Evolutionary conservation across 2,113 vertebrate species (phyloP).

Genomic region (Balaeniceps rex): DNA sequence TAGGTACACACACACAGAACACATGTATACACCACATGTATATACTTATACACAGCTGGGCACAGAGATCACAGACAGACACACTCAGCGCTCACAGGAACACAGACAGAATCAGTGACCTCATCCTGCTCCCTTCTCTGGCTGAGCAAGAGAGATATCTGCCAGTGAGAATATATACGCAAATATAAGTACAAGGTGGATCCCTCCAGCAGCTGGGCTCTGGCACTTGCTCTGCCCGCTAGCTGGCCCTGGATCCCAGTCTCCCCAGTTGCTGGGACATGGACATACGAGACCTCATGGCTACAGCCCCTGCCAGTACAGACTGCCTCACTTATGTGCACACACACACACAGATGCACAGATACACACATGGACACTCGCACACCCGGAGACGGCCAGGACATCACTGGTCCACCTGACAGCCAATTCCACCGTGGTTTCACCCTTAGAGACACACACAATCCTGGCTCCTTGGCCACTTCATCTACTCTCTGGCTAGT

Average conservation of each 20-base stretch:
- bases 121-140: neutral
- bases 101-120: no score
- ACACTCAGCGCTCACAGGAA: neutral
- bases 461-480: neutral
- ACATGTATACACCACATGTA: no score
- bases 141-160: neutral
- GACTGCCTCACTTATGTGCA: accelerated
- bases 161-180: neutral
- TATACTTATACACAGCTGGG: neutral
- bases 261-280: neutral
- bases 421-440: neutral
- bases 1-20: neutral
- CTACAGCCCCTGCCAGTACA: neutral
- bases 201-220: neutral
- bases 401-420: neutral
- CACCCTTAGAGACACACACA: neutral
- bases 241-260: neutral
- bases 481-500: neutral
- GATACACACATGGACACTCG: neutral
- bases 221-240: neutral
- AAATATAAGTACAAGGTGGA: neutral
- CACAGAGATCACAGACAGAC: neutral
- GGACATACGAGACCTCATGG: neutral
- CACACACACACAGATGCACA: neutral
- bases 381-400: neutral